phyloP scores from a whole-genome alignment of 2,113 vertebrate species.

The Indicator indicator region DNA sequence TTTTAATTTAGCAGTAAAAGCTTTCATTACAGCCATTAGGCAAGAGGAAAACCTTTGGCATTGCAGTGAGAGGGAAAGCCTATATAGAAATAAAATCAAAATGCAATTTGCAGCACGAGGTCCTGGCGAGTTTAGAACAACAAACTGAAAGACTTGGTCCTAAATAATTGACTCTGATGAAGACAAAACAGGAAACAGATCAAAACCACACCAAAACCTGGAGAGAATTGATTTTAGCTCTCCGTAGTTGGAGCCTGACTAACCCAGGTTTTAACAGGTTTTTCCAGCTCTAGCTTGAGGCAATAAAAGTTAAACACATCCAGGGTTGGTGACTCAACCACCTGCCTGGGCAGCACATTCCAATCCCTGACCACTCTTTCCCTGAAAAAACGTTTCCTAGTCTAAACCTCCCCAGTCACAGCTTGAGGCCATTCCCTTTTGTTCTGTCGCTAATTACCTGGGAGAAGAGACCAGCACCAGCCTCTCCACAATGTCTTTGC shows the following conservation, averaged over 20 bases:
- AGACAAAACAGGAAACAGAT: conserved; percentile 1
- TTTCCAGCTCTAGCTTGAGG: neutral
- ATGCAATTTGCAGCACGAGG: neutral
- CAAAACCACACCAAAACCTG: neutral
- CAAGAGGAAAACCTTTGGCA: conserved; percentile 6
- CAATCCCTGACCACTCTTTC: no score
- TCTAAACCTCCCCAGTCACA: no score
- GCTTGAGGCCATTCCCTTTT: no score
- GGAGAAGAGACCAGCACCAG: no score
- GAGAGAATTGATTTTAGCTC: neutral
- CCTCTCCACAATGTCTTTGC: no score
- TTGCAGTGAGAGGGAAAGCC: conserved; percentile 1
- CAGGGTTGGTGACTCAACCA: no score
- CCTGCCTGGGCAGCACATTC: no score
- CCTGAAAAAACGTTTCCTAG: no score
- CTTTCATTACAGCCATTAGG: conserved; percentile 52
- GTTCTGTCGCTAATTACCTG: no score
- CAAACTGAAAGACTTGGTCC: neutral
- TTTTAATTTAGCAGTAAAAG: conserved; percentile 55
- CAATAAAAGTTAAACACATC: neutral
- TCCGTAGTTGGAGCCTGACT: neutral
- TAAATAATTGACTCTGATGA: conserved; percentile 30
- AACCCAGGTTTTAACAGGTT: neutral
- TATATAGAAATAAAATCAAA: conserved; percentile 45
- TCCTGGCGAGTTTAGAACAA: neutral